A percentile compares a stretch with the other conserved stretches of the same genome.
These are phyloP conservation scores for Sweltsa coloradensis DNA, from an alignment of 1,140 invertebrate species.

Conservation along the genomic window DNA sequence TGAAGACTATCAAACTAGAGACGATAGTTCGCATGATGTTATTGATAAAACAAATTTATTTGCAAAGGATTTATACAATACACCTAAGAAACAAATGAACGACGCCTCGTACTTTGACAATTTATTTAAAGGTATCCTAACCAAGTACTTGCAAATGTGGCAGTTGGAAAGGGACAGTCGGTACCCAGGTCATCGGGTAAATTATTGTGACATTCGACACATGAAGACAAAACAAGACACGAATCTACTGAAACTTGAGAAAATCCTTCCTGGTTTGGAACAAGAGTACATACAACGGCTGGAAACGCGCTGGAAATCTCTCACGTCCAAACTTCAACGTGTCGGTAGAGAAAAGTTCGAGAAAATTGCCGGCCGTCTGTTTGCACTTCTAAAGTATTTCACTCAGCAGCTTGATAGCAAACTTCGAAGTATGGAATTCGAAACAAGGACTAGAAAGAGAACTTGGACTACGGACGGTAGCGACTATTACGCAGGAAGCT, in stretches of 20 bases:
- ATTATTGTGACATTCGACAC: neutral
- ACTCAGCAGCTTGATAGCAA: too few species aligned
- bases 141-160: conserved; percentile 20
- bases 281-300: neutral
- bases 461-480: too few species aligned
- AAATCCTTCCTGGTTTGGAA: conserved; percentile 1
- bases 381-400: too few species aligned
- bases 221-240: neutral
- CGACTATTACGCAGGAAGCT: too few species aligned
- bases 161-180: conserved; percentile 19
- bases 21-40: too few species aligned
- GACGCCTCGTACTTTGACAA: conserved; percentile 17
- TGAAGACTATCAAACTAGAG: too few species aligned
- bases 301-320: neutral
- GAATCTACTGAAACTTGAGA: neutral
- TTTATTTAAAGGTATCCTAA: conserved; percentile 20
- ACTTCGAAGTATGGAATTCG: too few species aligned
- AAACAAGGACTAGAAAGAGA: too few species aligned
- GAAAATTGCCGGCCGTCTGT: too few species aligned
- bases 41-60: too few species aligned
- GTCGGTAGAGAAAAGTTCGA: too few species aligned
- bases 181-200: conserved; percentile 16
- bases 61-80: conserved; percentile 1
- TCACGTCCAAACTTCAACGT: neutral
- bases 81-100: neutral